Percentiles rank a stretch among this genome's conserved stretches.
These are phyloP conservation scores for Lepidurus couesii DNA, from an alignment of 1,140 invertebrate genomes.

Conservation along the genomic window DNA sequence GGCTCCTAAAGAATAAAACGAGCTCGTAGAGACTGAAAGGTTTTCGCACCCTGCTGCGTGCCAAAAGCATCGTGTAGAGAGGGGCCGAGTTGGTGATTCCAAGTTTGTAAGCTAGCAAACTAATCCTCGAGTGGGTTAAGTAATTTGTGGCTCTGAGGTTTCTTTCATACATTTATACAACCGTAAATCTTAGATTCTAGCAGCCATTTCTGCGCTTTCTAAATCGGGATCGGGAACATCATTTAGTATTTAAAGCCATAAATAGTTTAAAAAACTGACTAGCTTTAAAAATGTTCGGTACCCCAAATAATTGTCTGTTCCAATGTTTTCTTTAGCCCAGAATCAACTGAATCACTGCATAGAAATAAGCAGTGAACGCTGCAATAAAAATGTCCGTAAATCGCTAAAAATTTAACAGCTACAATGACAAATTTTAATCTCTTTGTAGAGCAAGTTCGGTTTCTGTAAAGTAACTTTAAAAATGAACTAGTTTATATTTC, in stretches of 20 bases:
- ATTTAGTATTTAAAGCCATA: not conserved
- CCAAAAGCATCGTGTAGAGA: not conserved
- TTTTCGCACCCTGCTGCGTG: conserved; percentile 4
- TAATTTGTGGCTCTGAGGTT: not conserved
- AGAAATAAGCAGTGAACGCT: too few relatives aligned
- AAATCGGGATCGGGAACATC: not conserved
- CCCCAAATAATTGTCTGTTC: too few relatives aligned
- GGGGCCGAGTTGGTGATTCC: not conserved
- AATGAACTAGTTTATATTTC: not conserved
- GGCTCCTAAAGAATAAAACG: not conserved
- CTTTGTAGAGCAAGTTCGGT: too few relatives aligned
- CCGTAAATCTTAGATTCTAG: not conserved
- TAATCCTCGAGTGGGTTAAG: not conserved
- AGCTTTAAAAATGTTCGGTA: too few relatives aligned
- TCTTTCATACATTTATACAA: not conserved
- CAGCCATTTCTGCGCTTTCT: not conserved
- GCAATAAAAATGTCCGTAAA: too few relatives aligned
- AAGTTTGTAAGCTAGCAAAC: not conserved
- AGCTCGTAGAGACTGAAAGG: not conserved
- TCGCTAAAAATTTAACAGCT: too few relatives aligned
- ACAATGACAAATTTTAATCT: too few relatives aligned
- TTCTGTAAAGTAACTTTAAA: not conserved
- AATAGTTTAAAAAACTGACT: not conserved
- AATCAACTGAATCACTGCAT: too few relatives aligned
- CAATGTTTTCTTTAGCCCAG: too few relatives aligned